Conservation (phyloP, 2,113 vertebrate genomes). For the Chroicocephalus ridibundus region DNA sequence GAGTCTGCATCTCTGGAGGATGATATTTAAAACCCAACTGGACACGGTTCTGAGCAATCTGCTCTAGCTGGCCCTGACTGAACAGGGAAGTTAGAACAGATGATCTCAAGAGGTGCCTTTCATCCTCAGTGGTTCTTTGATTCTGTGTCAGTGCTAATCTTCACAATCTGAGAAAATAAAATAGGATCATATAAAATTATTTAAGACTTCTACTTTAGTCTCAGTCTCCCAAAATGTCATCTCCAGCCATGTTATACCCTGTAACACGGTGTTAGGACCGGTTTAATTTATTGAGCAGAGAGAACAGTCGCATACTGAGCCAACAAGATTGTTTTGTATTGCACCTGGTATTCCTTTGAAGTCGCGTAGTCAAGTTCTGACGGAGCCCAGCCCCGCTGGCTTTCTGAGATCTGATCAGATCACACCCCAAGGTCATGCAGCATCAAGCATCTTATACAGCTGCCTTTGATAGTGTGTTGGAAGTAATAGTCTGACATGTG, state of each 20-base stretch:
- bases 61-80: neutral
- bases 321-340: neutral
- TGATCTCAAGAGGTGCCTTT: neutral
- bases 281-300: slow-evolving; percentile 20
- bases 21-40: neutral
- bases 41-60: neutral
- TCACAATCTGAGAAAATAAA: neutral
- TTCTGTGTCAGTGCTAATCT: neutral
- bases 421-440: neutral
- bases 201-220: neutral
- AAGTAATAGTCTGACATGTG: neutral
- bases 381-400: neutral
- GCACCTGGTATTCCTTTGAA: slow-evolving; percentile 62
- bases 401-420: slow-evolving; percentile 24
- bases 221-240: neutral
- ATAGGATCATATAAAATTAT: neutral
- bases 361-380: slow-evolving; percentile 55
- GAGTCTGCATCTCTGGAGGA: neutral
- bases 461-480: neutral
- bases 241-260: neutral
- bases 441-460: neutral
- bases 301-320: neutral
- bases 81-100: neutral
- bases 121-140: neutral
- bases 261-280: neutral